Evolutionary conservation across 2,797 vertebrate species (phyloP).

Genomic region (Danio albolineatus): DNA sequence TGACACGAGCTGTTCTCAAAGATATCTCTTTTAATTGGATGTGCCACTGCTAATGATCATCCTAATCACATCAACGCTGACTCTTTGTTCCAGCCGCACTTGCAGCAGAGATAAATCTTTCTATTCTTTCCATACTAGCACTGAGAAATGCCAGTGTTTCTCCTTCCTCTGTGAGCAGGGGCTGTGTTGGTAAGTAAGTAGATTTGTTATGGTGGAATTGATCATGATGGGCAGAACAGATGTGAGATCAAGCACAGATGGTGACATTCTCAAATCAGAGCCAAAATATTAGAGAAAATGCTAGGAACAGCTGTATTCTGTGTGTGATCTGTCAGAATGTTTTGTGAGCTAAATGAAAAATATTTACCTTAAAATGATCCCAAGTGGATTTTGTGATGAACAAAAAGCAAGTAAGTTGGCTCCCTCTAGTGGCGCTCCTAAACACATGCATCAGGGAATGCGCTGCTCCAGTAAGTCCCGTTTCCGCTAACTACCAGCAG

Average conservation of each 20-base stretch:
- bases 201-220: constrained; percentile 1
- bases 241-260: background rate
- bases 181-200: background rate
- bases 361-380: background rate
- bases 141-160: background rate
- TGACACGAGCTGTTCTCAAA: background rate
- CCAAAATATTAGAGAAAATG: background rate
- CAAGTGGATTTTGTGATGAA: background rate
- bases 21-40: background rate
- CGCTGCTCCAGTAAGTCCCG: background rate
- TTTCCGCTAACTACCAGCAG: background rate
- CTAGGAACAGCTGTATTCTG: background rate
- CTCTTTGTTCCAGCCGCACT: background rate
- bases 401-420: constrained; percentile 26
- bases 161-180: background rate
- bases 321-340: background rate
- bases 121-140: background rate
- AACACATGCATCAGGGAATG: background rate
- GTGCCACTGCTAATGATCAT: background rate
- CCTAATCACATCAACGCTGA: background rate
- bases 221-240: background rate
- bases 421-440: constrained; percentile 39
- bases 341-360: background rate
- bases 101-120: background rate
- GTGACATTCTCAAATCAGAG: background rate